Evolutionary conservation across 2,797 vertebrate genomes (phyloP).

Genomic region (Echeneis naucrates): DNA sequence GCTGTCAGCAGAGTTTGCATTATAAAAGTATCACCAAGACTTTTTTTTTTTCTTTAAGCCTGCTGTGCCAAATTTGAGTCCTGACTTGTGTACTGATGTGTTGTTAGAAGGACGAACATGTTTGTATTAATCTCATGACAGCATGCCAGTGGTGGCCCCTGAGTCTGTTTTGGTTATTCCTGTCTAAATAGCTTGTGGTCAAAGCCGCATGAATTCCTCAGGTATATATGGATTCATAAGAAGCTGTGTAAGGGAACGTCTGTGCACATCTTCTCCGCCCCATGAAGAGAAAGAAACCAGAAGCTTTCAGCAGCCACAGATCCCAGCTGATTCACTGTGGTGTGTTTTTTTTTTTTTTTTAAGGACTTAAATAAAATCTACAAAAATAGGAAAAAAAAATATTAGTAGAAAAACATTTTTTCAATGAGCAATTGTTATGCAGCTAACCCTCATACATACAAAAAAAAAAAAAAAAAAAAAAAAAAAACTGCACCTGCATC

Average conservation of each 20-base stretch:
- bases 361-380: conserved; percentile 44
- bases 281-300: conserved; percentile 22
- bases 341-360: conserved; percentile 30
- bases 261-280: neutral
- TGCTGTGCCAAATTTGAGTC: conserved; percentile 21
- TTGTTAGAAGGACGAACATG: conserved; percentile 34
- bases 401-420: conserved; percentile 46
- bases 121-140: conserved; percentile 33
- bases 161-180: conserved; percentile 32
- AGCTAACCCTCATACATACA: no score
- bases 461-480: no score
- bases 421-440: conserved; percentile 21
- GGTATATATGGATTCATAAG: conserved; percentile 36
- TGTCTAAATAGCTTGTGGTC: conserved; percentile 15
- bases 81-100: conserved; percentile 17
- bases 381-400: conserved; percentile 35
- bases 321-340: conserved; percentile 43
- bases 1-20: conserved; percentile 10
- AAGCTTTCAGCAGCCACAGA: conserved; percentile 18
- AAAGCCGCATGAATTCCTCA: conserved; percentile 39
- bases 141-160: conserved; percentile 26
- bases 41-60: conserved; percentile 28
- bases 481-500: conserved; percentile 29
- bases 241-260: conserved; percentile 37
- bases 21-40: conserved; percentile 21